phyloP scores from a whole-genome alignment of 2,888 invertebrate genomes.

The Trissolcus japonicus region DNA sequence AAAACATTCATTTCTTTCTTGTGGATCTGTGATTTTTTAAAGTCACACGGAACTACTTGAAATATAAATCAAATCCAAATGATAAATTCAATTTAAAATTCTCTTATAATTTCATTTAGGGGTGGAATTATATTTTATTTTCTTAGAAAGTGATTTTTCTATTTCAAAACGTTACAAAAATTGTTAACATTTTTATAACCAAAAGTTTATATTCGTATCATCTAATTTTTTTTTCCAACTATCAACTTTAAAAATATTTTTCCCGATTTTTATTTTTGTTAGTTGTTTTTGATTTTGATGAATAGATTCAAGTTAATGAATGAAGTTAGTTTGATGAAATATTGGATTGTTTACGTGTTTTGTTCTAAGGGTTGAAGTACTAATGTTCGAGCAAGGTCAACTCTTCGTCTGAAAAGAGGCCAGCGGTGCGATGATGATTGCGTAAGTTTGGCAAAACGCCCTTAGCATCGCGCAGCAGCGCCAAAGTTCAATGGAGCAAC shows the following conservation, averaged over 20 bases:
- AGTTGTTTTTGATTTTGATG: not conserved
- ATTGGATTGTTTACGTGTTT: not conserved
- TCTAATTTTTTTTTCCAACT: too few relatives aligned
- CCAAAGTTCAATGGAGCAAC: conserved; percentile 76
- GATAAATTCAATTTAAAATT: too few relatives aligned
- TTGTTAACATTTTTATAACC: too few relatives aligned
- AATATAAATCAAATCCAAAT: too few relatives aligned
- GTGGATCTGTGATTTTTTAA: too few relatives aligned
- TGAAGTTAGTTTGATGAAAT: not conserved
- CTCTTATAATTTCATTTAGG: too few relatives aligned
- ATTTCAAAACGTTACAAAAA: too few relatives aligned
- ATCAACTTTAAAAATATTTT: not conserved
- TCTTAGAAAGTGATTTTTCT: too few relatives aligned
- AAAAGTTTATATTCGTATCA: too few relatives aligned
- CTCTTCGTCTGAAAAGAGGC: conserved; percentile 69
- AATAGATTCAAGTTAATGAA: not conserved
- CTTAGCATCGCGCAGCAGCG: conserved; percentile 66
- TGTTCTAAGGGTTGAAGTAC: conserved; percentile 31
- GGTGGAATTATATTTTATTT: too few relatives aligned
- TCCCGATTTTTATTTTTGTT: not conserved
- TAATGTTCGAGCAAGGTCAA: conserved; percentile 68
- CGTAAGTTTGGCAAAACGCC: conserved; percentile 73
- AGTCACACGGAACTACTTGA: too few relatives aligned
- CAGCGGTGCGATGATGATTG: conserved; percentile 68
- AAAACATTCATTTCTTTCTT: too few relatives aligned